Base-by-base conservation (phyloP, 2,113 vertebrate species). In the Aphelocoma coerulescens region DNA sequence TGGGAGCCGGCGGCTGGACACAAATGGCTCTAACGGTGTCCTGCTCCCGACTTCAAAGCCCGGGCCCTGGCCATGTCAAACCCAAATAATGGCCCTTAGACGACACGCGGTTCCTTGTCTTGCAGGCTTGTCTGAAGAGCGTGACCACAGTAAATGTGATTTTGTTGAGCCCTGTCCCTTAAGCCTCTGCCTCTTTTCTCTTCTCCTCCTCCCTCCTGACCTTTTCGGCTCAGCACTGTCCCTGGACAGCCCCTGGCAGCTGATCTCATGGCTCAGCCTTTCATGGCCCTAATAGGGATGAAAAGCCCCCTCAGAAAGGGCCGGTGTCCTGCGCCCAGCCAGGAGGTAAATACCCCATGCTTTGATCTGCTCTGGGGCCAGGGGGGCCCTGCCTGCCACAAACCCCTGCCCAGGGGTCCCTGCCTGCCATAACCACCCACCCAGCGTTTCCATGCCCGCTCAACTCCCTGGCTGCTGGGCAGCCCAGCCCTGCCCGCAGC, bases 81-180 rank as follows among this genome's bases (percentile, higher is more conserved):
- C 93, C 89, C 94, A 69, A 93, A 95, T 85, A 96, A 96, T 96
- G 94, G 96, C 93, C 95, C 52, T 95, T 76, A 94, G 89, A 93
- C 91, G 92, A 65, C 79, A 79, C 16, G 30, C 75, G 16, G 93
- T 84, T 91, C 85, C 96, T 97, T 96, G 91, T 96, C 94, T 91
- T 59, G 91, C 93, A 77, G 90, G 58, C 94, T 96, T 92, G 97
- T 92, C 96, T 97, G 97, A 96, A 94, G 96, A 95, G 95, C 95
- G 91, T 97, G 97, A 97, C 96, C 96, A 96, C 39, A 62, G 93
- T 95, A 96, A 97, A 97, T 97, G 95, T 79, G 97, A 97, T 97
- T 97, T 97, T 95, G 95, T 91, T 95, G 96, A 96, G 96, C 93
- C 95, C 91, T 91, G 92, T 89, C 85, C 89, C 93, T 95, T 95